Conservation (phyloP, 2,797 vertebrate species). For the Aeoliscus strigatus region DNA sequence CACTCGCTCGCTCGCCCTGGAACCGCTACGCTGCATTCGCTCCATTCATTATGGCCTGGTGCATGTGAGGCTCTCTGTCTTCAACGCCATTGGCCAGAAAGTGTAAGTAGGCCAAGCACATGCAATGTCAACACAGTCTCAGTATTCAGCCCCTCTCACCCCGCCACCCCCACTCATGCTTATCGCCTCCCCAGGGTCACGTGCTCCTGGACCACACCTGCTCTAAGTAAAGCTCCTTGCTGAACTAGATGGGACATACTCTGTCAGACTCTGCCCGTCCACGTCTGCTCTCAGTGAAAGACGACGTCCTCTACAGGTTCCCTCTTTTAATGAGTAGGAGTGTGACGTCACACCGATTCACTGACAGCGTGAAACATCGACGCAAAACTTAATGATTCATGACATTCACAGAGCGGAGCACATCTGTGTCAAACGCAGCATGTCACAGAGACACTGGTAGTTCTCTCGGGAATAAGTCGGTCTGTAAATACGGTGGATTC, state of each 20-base stretch:
- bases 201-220: conserved; percentile 24
- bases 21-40: conserved; percentile 23
- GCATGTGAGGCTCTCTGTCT: conserved; percentile 36
- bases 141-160: conserved; percentile 6
- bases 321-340: too few relatives aligned
- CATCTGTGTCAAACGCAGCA: too few relatives aligned
- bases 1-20: conserved; percentile 16
- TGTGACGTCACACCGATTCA: too few relatives aligned
- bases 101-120: conserved; percentile 25
- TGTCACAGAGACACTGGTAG: too few relatives aligned
- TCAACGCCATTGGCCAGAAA: conserved; percentile 22
- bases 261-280: too few relatives aligned
- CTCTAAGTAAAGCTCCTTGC: conserved; percentile 51
- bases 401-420: too few relatives aligned
- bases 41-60: conserved; percentile 35
- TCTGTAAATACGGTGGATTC: too few relatives aligned
- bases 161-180: conserved; percentile 37
- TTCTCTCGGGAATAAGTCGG: too few relatives aligned
- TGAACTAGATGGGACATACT: conserved; percentile 52
- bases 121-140: conserved; percentile 31
- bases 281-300: too few relatives aligned
- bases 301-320: too few relatives aligned
- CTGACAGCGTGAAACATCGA: too few relatives aligned
- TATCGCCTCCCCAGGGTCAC: conserved; percentile 36
- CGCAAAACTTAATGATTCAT: too few relatives aligned